Evolutionary conservation across 2,888 invertebrate genomes (phyloP).

Genomic region (Oithona nana): DNA sequence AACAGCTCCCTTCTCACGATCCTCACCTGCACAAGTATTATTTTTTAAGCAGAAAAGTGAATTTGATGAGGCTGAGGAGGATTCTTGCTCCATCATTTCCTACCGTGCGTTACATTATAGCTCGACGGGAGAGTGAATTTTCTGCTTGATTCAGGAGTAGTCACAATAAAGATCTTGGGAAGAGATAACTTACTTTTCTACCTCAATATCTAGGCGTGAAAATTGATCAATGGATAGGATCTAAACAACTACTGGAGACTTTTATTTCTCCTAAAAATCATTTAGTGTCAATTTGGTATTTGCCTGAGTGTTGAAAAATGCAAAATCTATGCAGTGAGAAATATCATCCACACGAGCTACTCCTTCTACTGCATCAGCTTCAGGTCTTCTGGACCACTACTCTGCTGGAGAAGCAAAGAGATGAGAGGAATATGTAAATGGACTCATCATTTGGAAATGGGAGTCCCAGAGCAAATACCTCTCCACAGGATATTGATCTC

Average conservation of each 20-base stretch:
- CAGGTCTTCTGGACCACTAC: too few relatives aligned
- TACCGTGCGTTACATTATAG: background rate
- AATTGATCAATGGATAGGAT: background rate
- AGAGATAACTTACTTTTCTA: background rate
- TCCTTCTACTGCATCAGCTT: background rate
- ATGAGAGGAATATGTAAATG: background rate
- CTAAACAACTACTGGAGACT: background rate
- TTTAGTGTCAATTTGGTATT: too few relatives aligned
- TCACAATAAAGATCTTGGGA: background rate
- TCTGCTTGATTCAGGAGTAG: background rate
- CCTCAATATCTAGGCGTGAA: background rate
- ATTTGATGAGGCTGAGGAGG: background rate
- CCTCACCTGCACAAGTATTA: background rate
- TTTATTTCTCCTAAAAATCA: too few relatives aligned
- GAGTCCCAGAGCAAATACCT: background rate
- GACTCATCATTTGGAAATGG: background rate
- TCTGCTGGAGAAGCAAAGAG: background rate
- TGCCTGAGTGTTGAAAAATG: background rate
- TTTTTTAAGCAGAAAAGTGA: background rate
- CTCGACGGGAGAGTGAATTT: background rate
- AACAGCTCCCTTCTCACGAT: background rate
- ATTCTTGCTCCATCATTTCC: background rate
- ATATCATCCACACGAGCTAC: too few relatives aligned
- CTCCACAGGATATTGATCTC: background rate
- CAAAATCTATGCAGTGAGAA: background rate